Percentiles rank a stretch among this genome's conserved stretches.
Evolutionary conservation across 2,888 invertebrate species (phyloP).

Genomic region (Nymphalis polychloros): DNA sequence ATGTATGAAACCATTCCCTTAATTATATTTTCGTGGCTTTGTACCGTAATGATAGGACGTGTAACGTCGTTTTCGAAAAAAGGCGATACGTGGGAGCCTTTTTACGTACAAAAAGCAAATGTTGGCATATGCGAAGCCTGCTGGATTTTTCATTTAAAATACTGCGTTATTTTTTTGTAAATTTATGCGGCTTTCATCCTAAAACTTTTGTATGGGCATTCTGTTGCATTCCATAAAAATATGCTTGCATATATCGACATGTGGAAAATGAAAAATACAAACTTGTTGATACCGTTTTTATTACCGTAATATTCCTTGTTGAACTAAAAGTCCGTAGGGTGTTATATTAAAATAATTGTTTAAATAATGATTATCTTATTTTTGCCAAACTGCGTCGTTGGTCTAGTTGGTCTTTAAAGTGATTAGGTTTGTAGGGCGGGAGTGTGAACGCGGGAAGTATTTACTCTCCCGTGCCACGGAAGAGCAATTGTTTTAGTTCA

Average conservation of each 20-base stretch:
- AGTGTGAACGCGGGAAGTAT: no score
- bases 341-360: no score
- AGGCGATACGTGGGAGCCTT: slow-evolving; percentile 20
- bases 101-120: slow-evolving; percentile 20
- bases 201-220: background rate
- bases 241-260: background rate
- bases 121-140: slow-evolving; percentile 17
- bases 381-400: no score
- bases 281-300: no score
- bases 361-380: no score
- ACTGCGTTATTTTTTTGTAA: slow-evolving; percentile 11
- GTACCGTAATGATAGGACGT: slow-evolving; percentile 26
- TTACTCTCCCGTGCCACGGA: no score
- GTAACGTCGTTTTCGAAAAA: slow-evolving; percentile 27
- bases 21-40: slow-evolving; percentile 24
- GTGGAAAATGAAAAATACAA: background rate
- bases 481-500: no score
- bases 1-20: slow-evolving; percentile 7
- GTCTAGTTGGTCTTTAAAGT: no score
- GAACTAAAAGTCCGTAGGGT: no score
- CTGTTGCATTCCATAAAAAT: background rate
- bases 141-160: slow-evolving; percentile 25
- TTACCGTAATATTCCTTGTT: no score
- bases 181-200: slow-evolving; percentile 8
- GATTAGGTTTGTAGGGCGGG: no score